phyloP scores from a whole-genome alignment of 2,888 invertebrate genomes.

The Ceramica pisi region DNA sequence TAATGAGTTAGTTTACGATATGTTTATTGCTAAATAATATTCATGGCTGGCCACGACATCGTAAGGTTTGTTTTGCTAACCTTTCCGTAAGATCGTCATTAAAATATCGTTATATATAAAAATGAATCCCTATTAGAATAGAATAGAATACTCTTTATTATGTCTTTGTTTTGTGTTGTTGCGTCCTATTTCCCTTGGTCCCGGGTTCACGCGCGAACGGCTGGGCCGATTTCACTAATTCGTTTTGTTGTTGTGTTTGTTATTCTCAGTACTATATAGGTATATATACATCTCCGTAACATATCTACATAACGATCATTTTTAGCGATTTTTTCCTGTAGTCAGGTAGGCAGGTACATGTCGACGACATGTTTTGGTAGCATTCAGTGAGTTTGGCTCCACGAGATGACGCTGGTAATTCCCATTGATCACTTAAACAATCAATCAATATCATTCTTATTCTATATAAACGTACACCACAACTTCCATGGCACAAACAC shows the following conservation, averaged over 20 bases:
- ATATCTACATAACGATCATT: neutral
- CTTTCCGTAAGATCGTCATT: slow-evolving; percentile 19
- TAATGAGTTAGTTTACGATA: slow-evolving; percentile 36
- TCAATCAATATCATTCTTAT: too few species aligned
- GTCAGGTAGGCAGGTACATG: neutral
- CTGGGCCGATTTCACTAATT: too few species aligned
- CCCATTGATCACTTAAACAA: too few species aligned
- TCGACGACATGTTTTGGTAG: neutral
- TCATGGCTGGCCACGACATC: slow-evolving; percentile 1
- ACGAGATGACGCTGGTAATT: neutral
- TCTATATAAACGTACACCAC: too few species aligned
- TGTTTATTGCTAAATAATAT: slow-evolving; percentile 44
- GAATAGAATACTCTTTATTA: too few species aligned
- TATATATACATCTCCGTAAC: neutral
- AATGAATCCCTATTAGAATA: too few species aligned
- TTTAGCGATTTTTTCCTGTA: slow-evolving; percentile 11
- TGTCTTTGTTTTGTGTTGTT: too few species aligned
- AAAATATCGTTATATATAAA: too few species aligned
- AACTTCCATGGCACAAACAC: neutral
- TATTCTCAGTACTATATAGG: too few species aligned
- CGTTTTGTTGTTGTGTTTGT: too few species aligned
- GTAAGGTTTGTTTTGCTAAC: slow-evolving; percentile 2
- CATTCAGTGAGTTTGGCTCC: neutral
- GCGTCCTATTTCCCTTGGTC: too few species aligned
- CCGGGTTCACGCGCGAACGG: too few species aligned